These are phyloP conservation scores for Listrodromus nycthemerus DNA, from an alignment of 2,888 invertebrate genomes.

Conservation along the genomic window DNA sequence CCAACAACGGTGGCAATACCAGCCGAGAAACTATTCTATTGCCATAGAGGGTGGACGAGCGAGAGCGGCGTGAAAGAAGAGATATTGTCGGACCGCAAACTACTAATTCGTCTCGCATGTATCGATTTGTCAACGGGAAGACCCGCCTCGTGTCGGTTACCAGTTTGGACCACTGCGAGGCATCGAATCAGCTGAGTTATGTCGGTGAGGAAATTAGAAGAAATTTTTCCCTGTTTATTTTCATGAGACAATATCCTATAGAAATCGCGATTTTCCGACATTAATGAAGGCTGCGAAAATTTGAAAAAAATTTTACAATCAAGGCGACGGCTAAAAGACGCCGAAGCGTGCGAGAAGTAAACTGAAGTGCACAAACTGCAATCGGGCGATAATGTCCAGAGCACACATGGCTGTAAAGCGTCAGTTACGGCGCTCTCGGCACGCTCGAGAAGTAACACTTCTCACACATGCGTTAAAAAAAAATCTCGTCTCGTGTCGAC, in stretches of 20 bases:
- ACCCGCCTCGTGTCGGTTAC: conserved; percentile 28
- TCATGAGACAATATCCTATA: background rate
- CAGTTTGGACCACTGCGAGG: background rate
- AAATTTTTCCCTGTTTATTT: background rate
- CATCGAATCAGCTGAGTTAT: background rate
- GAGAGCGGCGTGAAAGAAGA: conserved; percentile 65
- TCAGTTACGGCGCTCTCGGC: too few relatives aligned
- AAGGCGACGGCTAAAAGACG: too few relatives aligned
- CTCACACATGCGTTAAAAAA: too few relatives aligned
- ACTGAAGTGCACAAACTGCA: too few relatives aligned
- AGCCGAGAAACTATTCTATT: conserved; percentile 51
- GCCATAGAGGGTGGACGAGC: conserved; percentile 14
- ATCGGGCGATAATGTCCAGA: too few relatives aligned
- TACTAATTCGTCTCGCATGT: conserved; percentile 80
- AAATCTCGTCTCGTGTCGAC: conserved; percentile 44
- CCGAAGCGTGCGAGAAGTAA: too few relatives aligned
- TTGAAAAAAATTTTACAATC: background rate
- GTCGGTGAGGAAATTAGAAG: background rate
- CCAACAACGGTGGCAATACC: conserved; percentile 59
- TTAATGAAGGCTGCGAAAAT: background rate
- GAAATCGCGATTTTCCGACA: background rate
- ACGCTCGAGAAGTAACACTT: too few relatives aligned
- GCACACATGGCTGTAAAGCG: too few relatives aligned
- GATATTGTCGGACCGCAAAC: conserved; percentile 81
- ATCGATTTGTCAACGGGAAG: conserved; percentile 76